Percentiles rank a stretch among this genome's conserved stretches.
These are phyloP conservation scores for Apamea monoglypha DNA, from an alignment of 2,888 invertebrate genomes.

Conservation along the genomic window DNA sequence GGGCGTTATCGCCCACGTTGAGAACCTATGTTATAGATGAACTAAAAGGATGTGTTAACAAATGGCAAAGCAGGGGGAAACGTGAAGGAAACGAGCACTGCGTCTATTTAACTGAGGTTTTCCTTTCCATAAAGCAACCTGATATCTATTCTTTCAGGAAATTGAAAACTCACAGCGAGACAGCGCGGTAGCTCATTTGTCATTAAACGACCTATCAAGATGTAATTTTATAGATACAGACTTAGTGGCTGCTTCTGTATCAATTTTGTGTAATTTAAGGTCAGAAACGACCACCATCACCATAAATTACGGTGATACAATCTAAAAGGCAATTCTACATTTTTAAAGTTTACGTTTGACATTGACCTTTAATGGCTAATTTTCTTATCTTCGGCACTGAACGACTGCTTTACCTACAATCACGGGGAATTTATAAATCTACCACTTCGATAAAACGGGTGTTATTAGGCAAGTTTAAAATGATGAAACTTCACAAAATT, in stretches of 20 bases:
- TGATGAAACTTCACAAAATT: conserved; percentile 23
- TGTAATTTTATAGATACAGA: conserved; percentile 35
- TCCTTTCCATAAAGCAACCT: conserved; percentile 16
- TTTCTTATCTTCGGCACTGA: conserved; percentile 47
- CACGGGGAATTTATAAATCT: conserved; percentile 26
- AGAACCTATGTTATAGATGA: neutral
- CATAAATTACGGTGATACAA: conserved; percentile 56
- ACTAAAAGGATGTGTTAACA: conserved; percentile 16
- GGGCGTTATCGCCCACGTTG: neutral
- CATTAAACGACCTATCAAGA: conserved; percentile 45
- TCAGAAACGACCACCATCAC: conserved; percentile 54
- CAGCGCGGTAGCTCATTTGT: conserved; percentile 20
- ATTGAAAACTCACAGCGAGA: conserved; percentile 32
- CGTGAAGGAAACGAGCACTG: conserved; percentile 36
- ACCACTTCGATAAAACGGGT: conserved; percentile 17
- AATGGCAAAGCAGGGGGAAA: neutral
- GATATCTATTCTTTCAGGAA: conserved; percentile 37
- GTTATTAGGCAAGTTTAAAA: conserved; percentile 36
- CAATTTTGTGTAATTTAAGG: conserved; percentile 58
- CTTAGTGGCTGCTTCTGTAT: conserved; percentile 29
- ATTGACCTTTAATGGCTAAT: conserved; percentile 46
- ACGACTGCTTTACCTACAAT: conserved; percentile 36
- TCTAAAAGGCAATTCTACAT: conserved; percentile 46
- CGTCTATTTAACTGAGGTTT: conserved; percentile 23
- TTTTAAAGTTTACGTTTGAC: conserved; percentile 42